Conservation (phyloP, 2,797 vertebrate genomes). For the Hypotaenidia okinawae region DNA sequence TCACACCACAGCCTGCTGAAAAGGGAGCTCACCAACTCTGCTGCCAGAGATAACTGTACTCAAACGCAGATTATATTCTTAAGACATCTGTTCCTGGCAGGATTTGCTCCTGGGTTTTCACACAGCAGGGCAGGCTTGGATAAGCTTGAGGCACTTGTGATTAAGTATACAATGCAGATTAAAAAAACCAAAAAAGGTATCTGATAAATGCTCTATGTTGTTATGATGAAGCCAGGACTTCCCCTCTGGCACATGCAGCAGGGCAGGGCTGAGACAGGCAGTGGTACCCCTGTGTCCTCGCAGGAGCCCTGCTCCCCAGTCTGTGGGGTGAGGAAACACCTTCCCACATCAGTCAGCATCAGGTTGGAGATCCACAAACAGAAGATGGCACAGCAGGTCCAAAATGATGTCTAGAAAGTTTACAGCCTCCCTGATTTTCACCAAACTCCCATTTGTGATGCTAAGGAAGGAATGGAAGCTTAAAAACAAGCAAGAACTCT, state of each 20-base stretch:
- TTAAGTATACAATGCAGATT: background rate
- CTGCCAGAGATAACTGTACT: background rate
- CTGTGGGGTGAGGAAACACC: background rate
- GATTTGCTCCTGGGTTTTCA: constrained; percentile 5
- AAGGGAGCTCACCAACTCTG: background rate
- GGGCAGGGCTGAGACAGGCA: background rate
- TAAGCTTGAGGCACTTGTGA: background rate
- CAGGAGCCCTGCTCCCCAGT: fast-evolving
- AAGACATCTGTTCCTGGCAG: background rate
- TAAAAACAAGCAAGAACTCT: constrained; percentile 47
- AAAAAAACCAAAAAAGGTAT: background rate
- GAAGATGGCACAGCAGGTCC: background rate
- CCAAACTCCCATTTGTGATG: background rate
- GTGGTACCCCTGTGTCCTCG: fast-evolving
- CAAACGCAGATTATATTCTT: background rate
- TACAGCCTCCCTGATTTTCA: background rate
- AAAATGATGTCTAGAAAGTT: background rate
- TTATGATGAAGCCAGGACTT: fast-evolving
- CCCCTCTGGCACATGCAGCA: fast-evolving
- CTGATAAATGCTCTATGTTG: fast-evolving
- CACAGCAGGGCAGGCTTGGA: background rate
- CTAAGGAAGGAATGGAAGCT: background rate
- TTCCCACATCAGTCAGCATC: fast-evolving
- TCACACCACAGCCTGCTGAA: background rate
- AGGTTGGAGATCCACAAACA: background rate